These are phyloP conservation scores for Hestina assimilis DNA, from an alignment of 1,140 invertebrate genomes.

Conservation along the genomic window DNA sequence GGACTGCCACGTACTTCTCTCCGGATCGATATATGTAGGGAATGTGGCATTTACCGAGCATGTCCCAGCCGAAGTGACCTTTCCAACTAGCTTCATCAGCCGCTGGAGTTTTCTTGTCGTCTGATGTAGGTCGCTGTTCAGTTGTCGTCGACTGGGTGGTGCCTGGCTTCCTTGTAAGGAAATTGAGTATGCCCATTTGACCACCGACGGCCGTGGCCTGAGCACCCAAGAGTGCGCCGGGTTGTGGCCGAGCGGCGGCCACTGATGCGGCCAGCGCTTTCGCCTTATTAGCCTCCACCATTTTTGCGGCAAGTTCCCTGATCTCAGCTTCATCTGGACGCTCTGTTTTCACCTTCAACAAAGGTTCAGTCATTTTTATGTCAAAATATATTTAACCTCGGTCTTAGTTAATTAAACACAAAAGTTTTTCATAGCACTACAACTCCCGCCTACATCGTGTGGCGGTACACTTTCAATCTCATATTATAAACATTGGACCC, in stretches of 20 bases:
- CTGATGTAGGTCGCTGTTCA: constrained; percentile 44
- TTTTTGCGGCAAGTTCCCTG: constrained; percentile 89
- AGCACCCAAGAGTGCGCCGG: constrained; percentile 61
- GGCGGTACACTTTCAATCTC: constrained; percentile 14
- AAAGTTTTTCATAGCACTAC: constrained; percentile 21
- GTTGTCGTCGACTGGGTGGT: constrained; percentile 44
- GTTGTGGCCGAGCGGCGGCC: constrained; percentile 58
- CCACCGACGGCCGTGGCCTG: constrained; percentile 60
- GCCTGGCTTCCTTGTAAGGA: constrained; percentile 75
- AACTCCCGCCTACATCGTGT: constrained; percentile 55
- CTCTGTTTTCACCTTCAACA: constrained; percentile 87
- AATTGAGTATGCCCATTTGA: constrained; percentile 81
- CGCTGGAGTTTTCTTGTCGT: constrained; percentile 77
- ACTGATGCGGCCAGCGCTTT: constrained; percentile 79
- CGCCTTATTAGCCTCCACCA: constrained; percentile 90
- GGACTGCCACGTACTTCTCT: constrained; percentile 93
- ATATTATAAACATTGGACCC: constrained; percentile 55
- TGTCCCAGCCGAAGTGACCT: constrained; percentile 94
- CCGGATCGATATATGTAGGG: constrained; percentile 91
- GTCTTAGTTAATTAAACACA: constrained; percentile 9
- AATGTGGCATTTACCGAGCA: constrained; percentile 90
- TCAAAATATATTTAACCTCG: constrained; percentile 4
- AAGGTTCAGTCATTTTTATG: constrained; percentile 55
- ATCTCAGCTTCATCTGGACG: constrained; percentile 92
- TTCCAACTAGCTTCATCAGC: constrained; percentile 89